Conservation (phyloP, 2,797 vertebrate species). For the Cyclopterus lumpus region DNA sequence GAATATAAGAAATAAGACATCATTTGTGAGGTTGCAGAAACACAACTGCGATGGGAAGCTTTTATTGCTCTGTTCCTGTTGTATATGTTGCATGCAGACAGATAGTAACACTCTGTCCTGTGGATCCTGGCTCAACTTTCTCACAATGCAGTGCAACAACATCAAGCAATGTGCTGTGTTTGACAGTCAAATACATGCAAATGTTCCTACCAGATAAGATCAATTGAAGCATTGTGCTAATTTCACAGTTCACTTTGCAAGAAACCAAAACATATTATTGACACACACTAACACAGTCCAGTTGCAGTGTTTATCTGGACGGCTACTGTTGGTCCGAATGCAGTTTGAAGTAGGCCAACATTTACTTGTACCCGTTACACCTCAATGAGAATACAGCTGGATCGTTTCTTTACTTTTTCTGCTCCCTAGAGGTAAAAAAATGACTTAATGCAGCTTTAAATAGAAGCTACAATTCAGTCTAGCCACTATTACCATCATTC, state of each 20-base stretch:
- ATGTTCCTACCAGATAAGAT: not conserved
- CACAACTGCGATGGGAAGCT: not conserved
- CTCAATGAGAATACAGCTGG: slow-evolving; percentile 19
- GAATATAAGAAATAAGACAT: not conserved
- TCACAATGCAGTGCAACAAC: not conserved
- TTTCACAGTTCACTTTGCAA: not conserved
- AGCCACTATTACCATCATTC: slow-evolving; percentile 25
- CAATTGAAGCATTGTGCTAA: not conserved
- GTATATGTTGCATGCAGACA: not conserved
- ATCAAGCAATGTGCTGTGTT: not conserved
- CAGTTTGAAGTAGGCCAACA: slow-evolving; percentile 3
- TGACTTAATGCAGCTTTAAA: slow-evolving; percentile 44
- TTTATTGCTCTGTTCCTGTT: not conserved
- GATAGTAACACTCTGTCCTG: not conserved
- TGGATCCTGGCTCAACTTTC: not conserved
- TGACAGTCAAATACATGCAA: not conserved
- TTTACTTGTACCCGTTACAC: slow-evolving; percentile 4
- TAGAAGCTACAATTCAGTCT: slow-evolving; percentile 17
- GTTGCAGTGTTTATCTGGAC: not conserved
- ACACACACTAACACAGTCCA: not conserved
- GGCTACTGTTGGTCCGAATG: not conserved
- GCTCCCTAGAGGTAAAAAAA: slow-evolving; percentile 10
- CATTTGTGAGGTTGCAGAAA: not conserved
- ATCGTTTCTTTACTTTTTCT: slow-evolving; percentile 3
- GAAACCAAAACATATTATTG: not conserved